Base-by-base conservation (phyloP, 1,140 invertebrate species). In the Zaprionus africanus region DNA sequence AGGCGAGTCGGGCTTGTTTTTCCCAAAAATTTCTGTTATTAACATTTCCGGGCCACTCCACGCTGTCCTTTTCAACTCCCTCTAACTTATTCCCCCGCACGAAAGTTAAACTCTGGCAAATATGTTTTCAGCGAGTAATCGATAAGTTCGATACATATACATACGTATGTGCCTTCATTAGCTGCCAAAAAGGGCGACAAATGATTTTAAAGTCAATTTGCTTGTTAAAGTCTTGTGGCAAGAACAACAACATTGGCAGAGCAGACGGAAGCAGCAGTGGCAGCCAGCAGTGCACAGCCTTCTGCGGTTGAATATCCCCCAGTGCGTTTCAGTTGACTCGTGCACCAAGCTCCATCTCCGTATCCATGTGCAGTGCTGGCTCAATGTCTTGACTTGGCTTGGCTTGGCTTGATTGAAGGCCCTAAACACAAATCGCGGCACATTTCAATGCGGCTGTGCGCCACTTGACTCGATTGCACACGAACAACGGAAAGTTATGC, bases 401-500 rank as follows among this genome's bases (percentile, higher is more conserved):
- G 58, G 41, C 59, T 26, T 51, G 59, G 54, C 65, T 58, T 82
- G 81, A 82, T 82, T 82, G 79, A 81, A 69, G 64, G 75, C 51
- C 61, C 59, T 51, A 61, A 76, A 81, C 66, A 69, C 70, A 78
- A 78, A 81, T 70, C 72, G 67, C 59, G 76, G 81, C 77, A 74
- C 76, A 82, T 82, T 83, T 79, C 66, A 73, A 67, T 53, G 43
- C 71, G 68, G 53, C 64, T 81, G 62, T 80, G 75, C 58, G 59
- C 81, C 81, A 74, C 81, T 84, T 85, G 82, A 86, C 80, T 86
- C 82, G 76, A 87, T 87, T 82, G 79, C 82, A 67, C 72, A 72
- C 46, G 79, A 87, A 86, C 82, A 77, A 87, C 83, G 79, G 73
- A 82, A 79, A 82, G 76, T 86, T 86, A 72, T 82, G 82, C 82